Conservation (phyloP, 2,888 invertebrate species). For the Drosophila robusta region DNA sequence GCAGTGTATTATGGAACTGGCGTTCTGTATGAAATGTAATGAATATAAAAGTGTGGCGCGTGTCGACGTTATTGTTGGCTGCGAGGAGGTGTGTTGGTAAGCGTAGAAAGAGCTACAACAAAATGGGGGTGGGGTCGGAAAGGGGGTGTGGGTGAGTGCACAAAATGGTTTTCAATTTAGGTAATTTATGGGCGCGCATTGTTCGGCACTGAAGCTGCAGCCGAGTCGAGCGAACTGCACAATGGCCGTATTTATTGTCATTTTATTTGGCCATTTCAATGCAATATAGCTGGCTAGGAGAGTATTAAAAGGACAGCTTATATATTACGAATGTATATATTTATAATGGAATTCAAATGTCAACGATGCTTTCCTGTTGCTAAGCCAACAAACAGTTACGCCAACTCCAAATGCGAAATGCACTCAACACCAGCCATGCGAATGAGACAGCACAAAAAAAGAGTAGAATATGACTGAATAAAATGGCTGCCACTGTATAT, state of each 20-base stretch:
- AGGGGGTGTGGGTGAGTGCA: not conserved
- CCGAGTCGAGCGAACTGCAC: slow-evolving; percentile 39
- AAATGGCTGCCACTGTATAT: slow-evolving; percentile 6
- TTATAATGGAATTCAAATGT: slow-evolving; percentile 35
- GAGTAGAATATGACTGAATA: slow-evolving; percentile 21
- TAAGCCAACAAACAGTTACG: slow-evolving; percentile 44
- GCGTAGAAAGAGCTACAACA: slow-evolving; percentile 21
- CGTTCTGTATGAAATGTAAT: slow-evolving; percentile 57
- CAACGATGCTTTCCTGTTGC: slow-evolving; percentile 20
- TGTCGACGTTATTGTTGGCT: slow-evolving; percentile 19
- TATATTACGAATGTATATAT: not conserved
- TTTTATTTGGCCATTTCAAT: slow-evolving; percentile 72
- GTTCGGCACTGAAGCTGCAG: slow-evolving; percentile 52
- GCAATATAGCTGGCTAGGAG: slow-evolving; percentile 47
- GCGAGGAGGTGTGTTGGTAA: not conserved
- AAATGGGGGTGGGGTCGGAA: slow-evolving; percentile 29
- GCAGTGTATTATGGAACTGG: slow-evolving; percentile 38
- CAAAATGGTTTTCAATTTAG: slow-evolving; percentile 74
- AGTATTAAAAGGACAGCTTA: slow-evolving; percentile 6
- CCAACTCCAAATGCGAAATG: slow-evolving; percentile 37
- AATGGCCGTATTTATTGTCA: slow-evolving; percentile 73
- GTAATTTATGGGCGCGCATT: slow-evolving; percentile 71
- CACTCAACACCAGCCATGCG: slow-evolving; percentile 22
- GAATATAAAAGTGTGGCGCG: slow-evolving; percentile 62
- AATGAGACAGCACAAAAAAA: slow-evolving; percentile 37